phyloP scores from a whole-genome alignment of 2,888 invertebrate genomes.

The Linyphia triangularis region DNA sequence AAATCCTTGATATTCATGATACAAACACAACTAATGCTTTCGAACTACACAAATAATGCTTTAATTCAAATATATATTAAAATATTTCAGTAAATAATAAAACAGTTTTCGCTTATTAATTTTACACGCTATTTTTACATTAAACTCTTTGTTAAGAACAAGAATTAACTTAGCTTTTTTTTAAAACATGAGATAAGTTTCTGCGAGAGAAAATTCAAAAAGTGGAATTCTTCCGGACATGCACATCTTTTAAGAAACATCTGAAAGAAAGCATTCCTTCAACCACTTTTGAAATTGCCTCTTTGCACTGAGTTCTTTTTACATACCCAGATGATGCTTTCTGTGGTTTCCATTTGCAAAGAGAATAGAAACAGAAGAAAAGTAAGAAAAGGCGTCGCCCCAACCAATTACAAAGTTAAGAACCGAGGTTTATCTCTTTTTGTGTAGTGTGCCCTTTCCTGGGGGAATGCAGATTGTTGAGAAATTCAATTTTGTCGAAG shows the following conservation, averaged over 20 bases:
- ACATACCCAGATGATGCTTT: not conserved
- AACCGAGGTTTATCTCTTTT: constrained; percentile 30
- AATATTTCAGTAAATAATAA: too few species aligned
- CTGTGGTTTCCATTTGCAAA: constrained; percentile 51
- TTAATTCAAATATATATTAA: too few species aligned
- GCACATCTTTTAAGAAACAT: not conserved
- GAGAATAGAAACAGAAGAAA: constrained; percentile 23
- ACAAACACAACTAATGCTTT: too few species aligned
- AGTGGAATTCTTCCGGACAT: constrained; percentile 16
- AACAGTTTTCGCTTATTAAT: too few species aligned
- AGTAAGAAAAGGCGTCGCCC: constrained; percentile 10
- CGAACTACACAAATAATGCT: too few species aligned
- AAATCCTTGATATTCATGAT: too few species aligned
- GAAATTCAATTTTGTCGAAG: constrained; percentile 48
- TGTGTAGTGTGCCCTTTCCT: not conserved
- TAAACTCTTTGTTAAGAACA: too few species aligned
- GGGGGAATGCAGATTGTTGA: constrained; percentile 4
- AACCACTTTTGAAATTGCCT: constrained; percentile 54
- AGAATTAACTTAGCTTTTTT: too few species aligned
- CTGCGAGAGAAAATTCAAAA: not conserved
- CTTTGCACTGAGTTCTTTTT: constrained; percentile 20
- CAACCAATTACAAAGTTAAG: constrained; percentile 56
- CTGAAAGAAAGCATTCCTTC: constrained; percentile 30
- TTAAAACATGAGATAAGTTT: too few species aligned
- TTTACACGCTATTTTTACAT: too few species aligned